A percentile compares a stretch with the other conserved stretches of the same genome.
Conservation (phyloP, 2,888 invertebrate species). For the Heliconius charithonia region DNA sequence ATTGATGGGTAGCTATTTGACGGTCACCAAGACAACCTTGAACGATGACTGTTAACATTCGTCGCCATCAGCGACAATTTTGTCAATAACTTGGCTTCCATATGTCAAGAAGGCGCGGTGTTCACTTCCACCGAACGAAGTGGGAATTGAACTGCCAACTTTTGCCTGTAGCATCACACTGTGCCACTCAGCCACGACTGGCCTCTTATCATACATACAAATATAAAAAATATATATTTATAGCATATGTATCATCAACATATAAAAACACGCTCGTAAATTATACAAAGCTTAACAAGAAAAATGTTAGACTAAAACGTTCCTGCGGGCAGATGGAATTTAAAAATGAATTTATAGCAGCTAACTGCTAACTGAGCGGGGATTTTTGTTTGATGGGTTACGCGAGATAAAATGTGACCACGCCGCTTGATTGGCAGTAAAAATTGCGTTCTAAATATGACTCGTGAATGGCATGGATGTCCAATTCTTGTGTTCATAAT, state of each 20-base stretch:
- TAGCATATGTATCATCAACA: not conserved
- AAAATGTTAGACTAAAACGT: slow-evolving; percentile 44
- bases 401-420: slow-evolving; percentile 21
- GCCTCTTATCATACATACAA: too few relatives aligned
- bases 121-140: too few relatives aligned
- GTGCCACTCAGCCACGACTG: too few relatives aligned
- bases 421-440: slow-evolving; percentile 1
- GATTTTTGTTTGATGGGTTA: slow-evolving; percentile 39
- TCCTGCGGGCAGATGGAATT: slow-evolving; percentile 36
- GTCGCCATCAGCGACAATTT: too few relatives aligned
- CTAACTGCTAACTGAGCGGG: slow-evolving; percentile 22
- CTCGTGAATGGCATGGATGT: not conserved
- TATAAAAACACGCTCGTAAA: slow-evolving; percentile 30
- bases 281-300: slow-evolving; percentile 29
- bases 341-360: slow-evolving; percentile 41
- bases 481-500: not conserved
- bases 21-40: too few relatives aligned
- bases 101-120: too few relatives aligned
- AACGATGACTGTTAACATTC: too few relatives aligned
- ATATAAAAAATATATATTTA: not conserved
- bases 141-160: not conserved
- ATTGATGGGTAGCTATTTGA: too few relatives aligned
- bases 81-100: too few relatives aligned
- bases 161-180: not conserved
- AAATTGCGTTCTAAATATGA: not conserved